These are phyloP conservation scores for Etheostoma spectabile DNA, from an alignment of 2,113 vertebrate species.

Conservation along the genomic window DNA sequence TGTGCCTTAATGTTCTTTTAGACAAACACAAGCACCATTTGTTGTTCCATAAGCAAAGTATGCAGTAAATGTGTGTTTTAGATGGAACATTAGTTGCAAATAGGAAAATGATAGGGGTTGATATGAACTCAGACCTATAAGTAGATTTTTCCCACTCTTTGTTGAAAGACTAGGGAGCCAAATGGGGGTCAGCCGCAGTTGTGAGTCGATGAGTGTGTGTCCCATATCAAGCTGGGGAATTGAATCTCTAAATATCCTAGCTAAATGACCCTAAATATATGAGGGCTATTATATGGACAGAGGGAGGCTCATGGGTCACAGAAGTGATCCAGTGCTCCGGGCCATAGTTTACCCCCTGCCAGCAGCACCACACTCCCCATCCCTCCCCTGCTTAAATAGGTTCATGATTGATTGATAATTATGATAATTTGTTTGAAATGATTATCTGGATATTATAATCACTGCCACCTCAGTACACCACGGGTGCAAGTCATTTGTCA, in stretches of 20 bases:
- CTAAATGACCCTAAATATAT: slow-evolving; percentile 89
- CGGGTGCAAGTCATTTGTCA: slow-evolving; percentile 81
- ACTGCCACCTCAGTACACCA: slow-evolving; percentile 78
- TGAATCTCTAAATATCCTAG: slow-evolving; percentile 77
- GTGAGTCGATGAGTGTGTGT: slow-evolving; percentile 37
- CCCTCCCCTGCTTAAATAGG: slow-evolving; percentile 78
- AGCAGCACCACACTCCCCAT: slow-evolving; percentile 56
- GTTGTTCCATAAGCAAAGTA: slow-evolving; percentile 8
- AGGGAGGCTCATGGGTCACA: slow-evolving; percentile 90
- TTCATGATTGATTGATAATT: slow-evolving; percentile 96
- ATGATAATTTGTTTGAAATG: slow-evolving; percentile 96
- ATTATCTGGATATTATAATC: slow-evolving; percentile 93
- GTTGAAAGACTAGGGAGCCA: slow-evolving; percentile 63
- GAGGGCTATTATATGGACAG: slow-evolving; percentile 86
- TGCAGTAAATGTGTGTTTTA: slow-evolving; percentile 13
- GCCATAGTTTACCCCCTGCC: slow-evolving; percentile 80
- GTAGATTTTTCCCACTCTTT: slow-evolving; percentile 59
- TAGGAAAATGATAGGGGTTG: slow-evolving; percentile 56
- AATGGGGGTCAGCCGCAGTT: slow-evolving; percentile 65
- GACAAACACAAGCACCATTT: not conserved
- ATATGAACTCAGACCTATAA: slow-evolving; percentile 68
- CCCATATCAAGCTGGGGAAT: slow-evolving; percentile 74
- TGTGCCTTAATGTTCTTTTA: slow-evolving; percentile 32
- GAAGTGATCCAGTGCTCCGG: slow-evolving; percentile 81
- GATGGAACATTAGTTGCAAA: slow-evolving; percentile 32